These are phyloP conservation scores for Guaruba guarouba DNA, from an alignment of 2,113 vertebrate species.

Conservation along the genomic window DNA sequence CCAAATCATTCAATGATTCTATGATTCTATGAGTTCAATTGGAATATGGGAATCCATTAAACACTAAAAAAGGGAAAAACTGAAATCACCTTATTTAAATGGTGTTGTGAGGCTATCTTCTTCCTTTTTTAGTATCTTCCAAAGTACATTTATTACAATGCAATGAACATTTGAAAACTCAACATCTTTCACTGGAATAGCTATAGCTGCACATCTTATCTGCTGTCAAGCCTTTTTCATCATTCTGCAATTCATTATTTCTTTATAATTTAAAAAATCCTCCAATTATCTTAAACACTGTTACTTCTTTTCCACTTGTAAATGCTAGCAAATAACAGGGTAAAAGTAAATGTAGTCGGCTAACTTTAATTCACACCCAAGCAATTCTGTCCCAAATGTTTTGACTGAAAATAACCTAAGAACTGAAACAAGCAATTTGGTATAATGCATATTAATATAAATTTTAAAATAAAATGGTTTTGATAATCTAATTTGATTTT, in stretches of 20 bases:
- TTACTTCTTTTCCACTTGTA: background rate
- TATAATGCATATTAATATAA: background rate
- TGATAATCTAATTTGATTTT: background rate
- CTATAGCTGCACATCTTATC: background rate
- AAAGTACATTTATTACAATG: background rate
- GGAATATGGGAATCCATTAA: background rate
- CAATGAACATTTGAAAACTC: background rate
- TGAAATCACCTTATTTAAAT: background rate
- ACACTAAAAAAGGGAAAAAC: background rate
- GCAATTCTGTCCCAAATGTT: background rate
- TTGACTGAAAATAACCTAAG: background rate
- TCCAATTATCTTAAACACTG: background rate
- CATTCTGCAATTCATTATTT: background rate
- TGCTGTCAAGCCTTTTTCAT: background rate
- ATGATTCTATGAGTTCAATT: background rate
- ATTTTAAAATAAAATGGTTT: background rate
- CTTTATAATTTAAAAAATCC: background rate
- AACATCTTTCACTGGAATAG: background rate
- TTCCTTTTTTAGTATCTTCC: background rate
- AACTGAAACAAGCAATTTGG: background rate
- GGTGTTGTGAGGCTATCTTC: background rate
- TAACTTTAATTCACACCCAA: background rate
- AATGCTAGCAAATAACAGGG: background rate
- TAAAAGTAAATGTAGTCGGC: background rate
- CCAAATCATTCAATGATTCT: background rate